Base-by-base conservation (phyloP, 1,140 invertebrate species). In the Megathymus violae region DNA sequence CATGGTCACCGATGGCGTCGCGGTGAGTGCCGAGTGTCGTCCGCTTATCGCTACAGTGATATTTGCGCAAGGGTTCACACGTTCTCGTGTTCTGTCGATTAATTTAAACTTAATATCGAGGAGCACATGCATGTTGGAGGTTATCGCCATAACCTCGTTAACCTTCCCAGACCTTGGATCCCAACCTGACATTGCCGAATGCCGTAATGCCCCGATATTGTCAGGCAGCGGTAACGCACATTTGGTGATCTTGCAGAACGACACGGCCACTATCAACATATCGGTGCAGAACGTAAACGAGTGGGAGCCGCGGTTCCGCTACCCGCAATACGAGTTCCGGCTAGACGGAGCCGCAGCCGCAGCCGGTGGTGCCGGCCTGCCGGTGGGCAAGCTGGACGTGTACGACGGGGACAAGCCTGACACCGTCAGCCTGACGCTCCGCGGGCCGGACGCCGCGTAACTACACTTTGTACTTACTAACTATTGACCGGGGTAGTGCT, bases 281-380 rank as follows among this genome's bases (percentile, higher is more conserved):
- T 94, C 95, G 0, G 95, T 98, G 1, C 91, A 96, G 69, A 96
- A 98, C 84, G 95, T 97, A 0, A 98, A 98, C 80, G 97, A 98
- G 82, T 97, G 96, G 96, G 97, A 97, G 85, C 97, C 97, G 0
- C 92, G 96, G 25, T 98, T 98, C 91, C 93, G 96, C 0, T 95
- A 96, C 85, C 94, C 96, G 0, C 95, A 96, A 78, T 98, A 98
- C 78, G 96, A 97, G 91, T 98, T 97, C 82, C 94, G 93, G 76
- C 94, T 94, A 62, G 92, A 88, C 15, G 48, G 46, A 48, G 93
- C 89, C 62, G 82, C 69, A 59, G 89, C 67, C 59, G 89, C 69
- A 60, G 80, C 52, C 47, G 89, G 87, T 60, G 85, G 87, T 16
- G 82, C 46, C 82, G 89, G 65, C 71, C 78, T 82, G 67, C 76